phyloP scores from a whole-genome alignment of 2,888 invertebrate genomes.

The Dolichopus griseipennis region DNA sequence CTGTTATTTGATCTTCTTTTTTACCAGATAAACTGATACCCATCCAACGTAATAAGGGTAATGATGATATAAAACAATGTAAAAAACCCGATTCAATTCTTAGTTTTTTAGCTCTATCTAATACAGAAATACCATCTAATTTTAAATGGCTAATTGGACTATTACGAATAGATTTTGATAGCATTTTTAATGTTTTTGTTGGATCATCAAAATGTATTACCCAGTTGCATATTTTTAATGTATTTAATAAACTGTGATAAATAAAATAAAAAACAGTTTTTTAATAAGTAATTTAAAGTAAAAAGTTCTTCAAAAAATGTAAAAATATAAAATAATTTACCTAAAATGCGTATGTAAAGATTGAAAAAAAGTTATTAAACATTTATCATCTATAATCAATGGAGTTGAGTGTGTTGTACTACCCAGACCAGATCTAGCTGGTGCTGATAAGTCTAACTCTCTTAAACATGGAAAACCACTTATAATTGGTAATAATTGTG shows the following conservation, averaged over 20 bases:
- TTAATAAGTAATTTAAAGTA: background rate
- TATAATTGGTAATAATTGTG: constrained; percentile 45
- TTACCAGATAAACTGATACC: constrained; percentile 32
- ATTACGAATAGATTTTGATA: constrained; percentile 31
- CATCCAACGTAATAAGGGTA: constrained; percentile 31
- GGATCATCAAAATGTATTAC: constrained; percentile 32
- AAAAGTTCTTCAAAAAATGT: background rate
- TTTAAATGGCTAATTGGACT: constrained; percentile 33
- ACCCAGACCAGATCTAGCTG: constrained; percentile 43
- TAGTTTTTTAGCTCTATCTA: constrained; percentile 30
- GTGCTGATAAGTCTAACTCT: constrained; percentile 45
- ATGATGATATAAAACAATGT: constrained; percentile 29
- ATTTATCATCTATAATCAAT: constrained; percentile 45
- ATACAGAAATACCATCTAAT: constrained; percentile 31
- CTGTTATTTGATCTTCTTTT: constrained; percentile 32
- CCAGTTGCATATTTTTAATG: constrained; percentile 34
- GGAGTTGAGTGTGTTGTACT: constrained; percentile 34
- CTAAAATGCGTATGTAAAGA: constrained; percentile 43
- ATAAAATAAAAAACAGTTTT: constrained; percentile 9
- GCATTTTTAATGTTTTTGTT: constrained; percentile 29
- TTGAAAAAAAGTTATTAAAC: constrained; percentile 43
- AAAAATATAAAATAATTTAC: constrained; percentile 22
- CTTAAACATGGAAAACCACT: constrained; percentile 45
- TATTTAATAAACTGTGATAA: constrained; percentile 28
- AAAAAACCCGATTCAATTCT: constrained; percentile 31